Base-by-base conservation (phyloP, 2,113 vertebrate species). In the Atherinomorus stipes region DNA sequence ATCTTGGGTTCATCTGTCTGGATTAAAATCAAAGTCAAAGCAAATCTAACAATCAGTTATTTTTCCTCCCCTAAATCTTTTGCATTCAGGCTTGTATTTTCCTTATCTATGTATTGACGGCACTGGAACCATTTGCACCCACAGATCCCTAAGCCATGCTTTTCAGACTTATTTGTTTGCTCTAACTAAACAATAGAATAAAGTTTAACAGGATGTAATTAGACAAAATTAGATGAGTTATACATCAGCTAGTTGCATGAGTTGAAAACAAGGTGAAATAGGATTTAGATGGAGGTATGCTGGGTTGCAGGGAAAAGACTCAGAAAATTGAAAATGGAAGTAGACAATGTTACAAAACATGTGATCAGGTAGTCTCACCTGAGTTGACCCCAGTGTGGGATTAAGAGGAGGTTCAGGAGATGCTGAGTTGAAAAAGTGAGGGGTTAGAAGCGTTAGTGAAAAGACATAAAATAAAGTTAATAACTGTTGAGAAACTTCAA, bases 401-500 rank as follows among this genome's bases (percentile, higher is more conserved):
- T 89, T 94, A 84, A 94, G 91, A 91, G 94, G 93, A 93, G 91
- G 94, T 92, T 95, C 95, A 93, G 94, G 92, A 80, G 86, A 86
- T n/a, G 85, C 91, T 91, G 84, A 88, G 79, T 90, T 88, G 51
- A 74, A 86, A 78, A 73, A 74, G 83, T 65, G 69, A 54, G 11
- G 44, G 44, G 42, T 88, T 84, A 81, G 72, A 86, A 63, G 74
- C 5, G n/a, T 90, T 83, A 90, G 80, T 60, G 64, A 61, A 85
- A 64, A 80, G 26, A 74, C 65, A 76, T 28, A 34, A 54, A 64
- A 85, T 63, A 78, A 21, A 61, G 72, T 85, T 85, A 88, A 59
- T 64, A 13, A 62, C 54, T 10, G 44, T 37, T 61, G 42, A 67
- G 38, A 78, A 2, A 38, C 7, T 50, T 38, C 2, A 31, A 44